These are phyloP conservation scores for Cydia fagiglandana DNA, from an alignment of 1,140 invertebrate genomes.

Conservation along the genomic window DNA sequence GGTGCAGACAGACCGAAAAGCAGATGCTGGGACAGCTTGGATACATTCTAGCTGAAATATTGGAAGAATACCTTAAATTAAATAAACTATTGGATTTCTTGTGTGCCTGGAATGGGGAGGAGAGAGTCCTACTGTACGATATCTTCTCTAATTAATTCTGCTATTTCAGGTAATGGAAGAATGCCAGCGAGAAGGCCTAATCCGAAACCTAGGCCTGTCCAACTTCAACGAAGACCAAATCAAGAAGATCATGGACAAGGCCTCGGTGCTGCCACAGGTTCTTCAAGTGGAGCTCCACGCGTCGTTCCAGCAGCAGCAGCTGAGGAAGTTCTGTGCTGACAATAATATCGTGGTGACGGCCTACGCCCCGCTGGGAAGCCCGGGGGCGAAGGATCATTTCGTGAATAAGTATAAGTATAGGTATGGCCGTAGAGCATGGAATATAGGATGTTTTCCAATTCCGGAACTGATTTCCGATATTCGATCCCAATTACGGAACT, in stretches of 20 bases:
- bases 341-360: constrained; percentile 88
- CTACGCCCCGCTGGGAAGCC: constrained; percentile 89
- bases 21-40: too few species aligned
- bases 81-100: too few species aligned
- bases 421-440: constrained; percentile 47
- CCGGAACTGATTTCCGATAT: too few species aligned
- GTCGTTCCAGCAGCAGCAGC: constrained; percentile 88
- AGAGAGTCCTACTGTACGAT: too few species aligned
- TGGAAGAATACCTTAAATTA: too few species aligned
- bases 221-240: constrained; percentile 89
- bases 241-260: constrained; percentile 81
- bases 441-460: too few species aligned
- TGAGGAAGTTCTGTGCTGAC: constrained; percentile 86
- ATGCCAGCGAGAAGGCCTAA: constrained; percentile 82
- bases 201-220: constrained; percentile 88
- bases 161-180: constrained; percentile 85
- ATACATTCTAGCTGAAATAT: too few species aligned
- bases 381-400: constrained; percentile 76
- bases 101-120: too few species aligned
- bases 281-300: constrained; percentile 90
- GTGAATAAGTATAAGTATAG: constrained; percentile 78
- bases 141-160: too few species aligned
- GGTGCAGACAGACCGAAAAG: too few species aligned
- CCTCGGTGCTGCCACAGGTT: constrained; percentile 84
- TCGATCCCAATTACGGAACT: too few species aligned